These are phyloP conservation scores for Astropecten irregularis DNA, from an alignment of 53 echinoderm and acorn worm species.

Conservation along the genomic window DNA sequence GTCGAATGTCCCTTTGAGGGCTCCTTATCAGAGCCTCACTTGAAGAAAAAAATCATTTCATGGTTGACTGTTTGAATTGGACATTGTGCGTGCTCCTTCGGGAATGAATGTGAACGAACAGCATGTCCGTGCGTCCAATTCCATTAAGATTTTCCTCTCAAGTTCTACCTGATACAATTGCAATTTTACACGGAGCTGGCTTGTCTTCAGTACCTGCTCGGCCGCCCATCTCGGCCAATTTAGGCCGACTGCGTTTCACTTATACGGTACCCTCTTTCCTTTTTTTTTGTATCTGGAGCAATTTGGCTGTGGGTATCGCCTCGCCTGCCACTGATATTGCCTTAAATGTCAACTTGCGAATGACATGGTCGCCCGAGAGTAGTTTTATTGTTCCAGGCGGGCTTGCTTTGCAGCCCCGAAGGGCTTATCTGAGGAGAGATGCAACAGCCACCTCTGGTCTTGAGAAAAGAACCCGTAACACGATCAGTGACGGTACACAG, in stretches of 20 bases:
- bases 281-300: not conserved
- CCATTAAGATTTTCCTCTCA: not conserved
- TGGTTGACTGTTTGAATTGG: no score
- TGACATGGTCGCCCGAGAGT: not conserved
- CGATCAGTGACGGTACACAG: slow-evolving; percentile 23
- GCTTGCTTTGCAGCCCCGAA: slow-evolving; percentile 1
- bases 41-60: no score
- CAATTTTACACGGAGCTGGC: not conserved
- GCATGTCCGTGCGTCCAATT: no score
- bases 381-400: slow-evolving; percentile 25
- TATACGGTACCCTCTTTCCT: not conserved
- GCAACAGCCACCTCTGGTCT: not conserved
- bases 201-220: no score
- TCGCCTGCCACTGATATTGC: slow-evolving; percentile 8
- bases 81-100: no score
- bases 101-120: no score
- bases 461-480: slow-evolving; percentile 10
- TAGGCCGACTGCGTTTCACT: slow-evolving; percentile 8
- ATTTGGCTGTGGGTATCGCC: not conserved
- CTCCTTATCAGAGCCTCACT: no score
- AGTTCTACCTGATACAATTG: not conserved
- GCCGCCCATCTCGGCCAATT: slow-evolving; percentile 9
- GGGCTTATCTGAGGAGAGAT: not conserved
- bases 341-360: slow-evolving; percentile 1
- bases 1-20: no score